Evolutionary conservation across 2,888 invertebrate species (phyloP).

Genomic region (Sthenelais limicola): DNA sequence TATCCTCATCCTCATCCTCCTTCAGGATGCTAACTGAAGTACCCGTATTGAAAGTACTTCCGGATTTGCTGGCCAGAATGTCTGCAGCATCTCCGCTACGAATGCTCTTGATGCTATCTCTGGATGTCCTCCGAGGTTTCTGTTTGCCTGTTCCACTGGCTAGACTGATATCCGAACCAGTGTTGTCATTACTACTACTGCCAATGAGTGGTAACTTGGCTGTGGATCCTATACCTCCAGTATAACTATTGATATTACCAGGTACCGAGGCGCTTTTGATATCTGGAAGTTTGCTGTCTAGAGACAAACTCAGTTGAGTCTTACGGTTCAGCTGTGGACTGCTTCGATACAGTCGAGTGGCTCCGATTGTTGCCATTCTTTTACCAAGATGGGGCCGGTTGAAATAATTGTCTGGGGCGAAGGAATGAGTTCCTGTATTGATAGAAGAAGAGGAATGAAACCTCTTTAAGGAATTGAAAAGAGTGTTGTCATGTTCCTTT

Average conservation of each 20-base stretch:
- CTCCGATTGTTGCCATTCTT: constrained; percentile 7
- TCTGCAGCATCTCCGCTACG: neutral
- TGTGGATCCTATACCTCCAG: neutral
- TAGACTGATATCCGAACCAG: constrained; percentile 17
- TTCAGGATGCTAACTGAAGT: neutral
- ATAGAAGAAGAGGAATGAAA: neutral
- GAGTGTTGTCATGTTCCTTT: too few species aligned
- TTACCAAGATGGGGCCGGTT: neutral
- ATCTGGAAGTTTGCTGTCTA: constrained; percentile 1
- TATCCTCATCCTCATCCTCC: neutral
- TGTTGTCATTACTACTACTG: too few species aligned
- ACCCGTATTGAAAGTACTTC: constrained; percentile 11
- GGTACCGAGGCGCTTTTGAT: constrained; percentile 17
- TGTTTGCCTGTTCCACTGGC: neutral
- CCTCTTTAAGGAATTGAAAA: constrained; percentile 4
- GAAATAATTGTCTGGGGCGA: neutral
- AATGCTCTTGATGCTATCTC: neutral
- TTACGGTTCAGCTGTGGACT: constrained; percentile 11
- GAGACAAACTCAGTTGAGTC: neutral
- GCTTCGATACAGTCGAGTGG: neutral
- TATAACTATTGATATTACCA: neutral
- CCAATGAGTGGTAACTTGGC: constrained; percentile 15
- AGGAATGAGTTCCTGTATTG: neutral
- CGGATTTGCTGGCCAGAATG: neutral
- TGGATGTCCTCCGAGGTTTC: neutral